A percentile compares a stretch with the other conserved stretches of the same genome.
These are phyloP conservation scores for Zapus hudsonius DNA, from an alignment of 2,113 vertebrate genomes.

Conservation along the genomic window DNA sequence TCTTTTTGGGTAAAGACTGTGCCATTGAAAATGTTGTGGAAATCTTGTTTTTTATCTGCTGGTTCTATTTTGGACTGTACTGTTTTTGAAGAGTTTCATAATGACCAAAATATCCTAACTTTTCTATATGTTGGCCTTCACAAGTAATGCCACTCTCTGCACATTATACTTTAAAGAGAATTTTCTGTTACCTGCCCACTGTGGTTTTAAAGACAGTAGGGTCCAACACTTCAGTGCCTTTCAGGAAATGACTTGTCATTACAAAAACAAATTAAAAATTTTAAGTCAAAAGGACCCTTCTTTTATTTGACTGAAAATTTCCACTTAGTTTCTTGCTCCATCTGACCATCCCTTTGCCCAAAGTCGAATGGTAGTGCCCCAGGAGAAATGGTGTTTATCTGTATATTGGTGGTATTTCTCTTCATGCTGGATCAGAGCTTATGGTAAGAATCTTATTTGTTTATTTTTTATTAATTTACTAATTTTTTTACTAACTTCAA, in stretches of 20 bases:
- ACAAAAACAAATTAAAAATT: slow-evolving; percentile 3
- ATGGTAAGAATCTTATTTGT: not conserved
- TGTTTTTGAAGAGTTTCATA: not conserved
- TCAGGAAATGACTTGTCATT: not conserved
- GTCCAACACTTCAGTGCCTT: not conserved
- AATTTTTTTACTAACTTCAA: too few relatives aligned
- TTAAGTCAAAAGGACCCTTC: not conserved
- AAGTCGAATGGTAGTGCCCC: not conserved
- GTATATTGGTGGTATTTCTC: not conserved
- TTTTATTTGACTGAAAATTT: not conserved
- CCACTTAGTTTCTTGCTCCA: not conserved
- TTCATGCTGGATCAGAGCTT: not conserved
- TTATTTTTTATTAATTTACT: not conserved
- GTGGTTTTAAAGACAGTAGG: not conserved
- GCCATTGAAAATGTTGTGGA: not conserved
- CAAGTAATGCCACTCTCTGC: not conserved
- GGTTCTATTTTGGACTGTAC: not conserved
- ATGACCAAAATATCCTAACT: slow-evolving; percentile 10
- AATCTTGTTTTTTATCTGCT: not conserved
- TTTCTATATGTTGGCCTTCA: slow-evolving; percentile 38
- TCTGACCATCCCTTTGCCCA: not conserved
- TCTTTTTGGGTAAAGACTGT: not conserved
- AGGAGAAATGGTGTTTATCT: not conserved
- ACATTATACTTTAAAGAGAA: slow-evolving; percentile 30
- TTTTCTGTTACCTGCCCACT: not conserved